phyloP scores from a whole-genome alignment of 2,797 vertebrate genomes.

The Sebastes elongatus region DNA sequence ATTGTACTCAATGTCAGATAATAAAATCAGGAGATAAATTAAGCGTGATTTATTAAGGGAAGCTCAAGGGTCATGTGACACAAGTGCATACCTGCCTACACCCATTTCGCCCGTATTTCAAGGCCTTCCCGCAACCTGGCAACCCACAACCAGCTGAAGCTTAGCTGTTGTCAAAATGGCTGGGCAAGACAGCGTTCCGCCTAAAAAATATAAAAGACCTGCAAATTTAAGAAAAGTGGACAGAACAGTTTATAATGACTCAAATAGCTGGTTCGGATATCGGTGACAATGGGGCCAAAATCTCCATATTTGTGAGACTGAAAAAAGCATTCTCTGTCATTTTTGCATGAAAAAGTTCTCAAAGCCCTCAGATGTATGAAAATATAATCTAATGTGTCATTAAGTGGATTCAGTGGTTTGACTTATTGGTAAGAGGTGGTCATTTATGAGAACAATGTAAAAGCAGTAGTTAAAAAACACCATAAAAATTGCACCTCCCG shows the following conservation, averaged over 20 bases:
- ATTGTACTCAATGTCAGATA: neutral
- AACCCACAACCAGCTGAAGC: neutral
- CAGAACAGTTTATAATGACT: neutral
- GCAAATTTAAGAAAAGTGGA: neutral
- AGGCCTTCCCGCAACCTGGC: neutral
- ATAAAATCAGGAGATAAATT: conserved; percentile 5
- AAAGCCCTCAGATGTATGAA: neutral
- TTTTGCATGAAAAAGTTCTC: neutral
- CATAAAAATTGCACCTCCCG: conserved; percentile 3
- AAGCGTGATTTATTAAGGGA: neutral
- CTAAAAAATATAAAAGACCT: neutral
- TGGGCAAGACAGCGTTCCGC: neutral
- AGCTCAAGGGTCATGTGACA: neutral
- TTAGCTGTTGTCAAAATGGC: neutral
- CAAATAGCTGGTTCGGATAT: too few species aligned
- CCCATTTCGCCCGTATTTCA: neutral
- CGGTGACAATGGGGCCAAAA: too few species aligned
- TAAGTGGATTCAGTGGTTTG: neutral
- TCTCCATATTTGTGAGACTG: too few species aligned
- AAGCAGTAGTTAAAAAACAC: conserved; percentile 5
- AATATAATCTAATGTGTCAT: neutral
- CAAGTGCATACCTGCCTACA: neutral
- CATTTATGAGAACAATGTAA: conserved; percentile 38
- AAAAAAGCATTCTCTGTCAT: too few species aligned
- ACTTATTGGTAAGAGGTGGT: neutral